A percentile compares a stretch with the other conserved stretches of the same genome.
These are phyloP conservation scores for Tinamus major DNA, from an alignment of 2,797 vertebrate species.

Conservation along the genomic window DNA sequence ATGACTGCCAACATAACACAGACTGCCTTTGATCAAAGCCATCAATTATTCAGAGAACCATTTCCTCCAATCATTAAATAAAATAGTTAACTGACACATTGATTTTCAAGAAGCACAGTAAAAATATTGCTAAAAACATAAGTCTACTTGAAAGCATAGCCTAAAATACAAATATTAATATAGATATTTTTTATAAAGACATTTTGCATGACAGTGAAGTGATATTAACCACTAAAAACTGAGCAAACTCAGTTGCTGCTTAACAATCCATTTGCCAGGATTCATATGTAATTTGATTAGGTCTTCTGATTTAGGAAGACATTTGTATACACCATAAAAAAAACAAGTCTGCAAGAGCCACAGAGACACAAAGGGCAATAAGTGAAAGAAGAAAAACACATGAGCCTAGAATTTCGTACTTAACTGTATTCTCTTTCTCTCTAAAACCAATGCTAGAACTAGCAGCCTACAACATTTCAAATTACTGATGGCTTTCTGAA, in stretches of 20 bases:
- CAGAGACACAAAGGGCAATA: background rate
- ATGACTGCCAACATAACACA: fast-evolving
- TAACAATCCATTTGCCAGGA: background rate
- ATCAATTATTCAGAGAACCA: background rate
- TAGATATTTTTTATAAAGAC: background rate
- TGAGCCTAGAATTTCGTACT: background rate
- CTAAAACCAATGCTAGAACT: background rate
- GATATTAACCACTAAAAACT: background rate
- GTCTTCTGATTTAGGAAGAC: background rate
- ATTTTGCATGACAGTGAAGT: background rate
- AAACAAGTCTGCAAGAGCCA: background rate
- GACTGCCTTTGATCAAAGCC: background rate
- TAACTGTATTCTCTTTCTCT: background rate
- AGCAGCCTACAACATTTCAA: background rate
- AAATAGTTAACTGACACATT: background rate
- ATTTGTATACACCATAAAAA: background rate
- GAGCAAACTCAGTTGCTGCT: background rate
- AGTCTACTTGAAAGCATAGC: background rate
- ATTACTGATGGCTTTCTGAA: background rate
- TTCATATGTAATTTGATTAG: background rate
- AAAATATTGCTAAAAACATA: background rate
- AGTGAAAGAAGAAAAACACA: background rate
- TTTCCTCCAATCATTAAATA: background rate
- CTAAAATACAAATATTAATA: background rate
- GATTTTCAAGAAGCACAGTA: background rate